Evolutionary conservation across 1,140 invertebrate species (phyloP), one percentile per base, ranked within the genome.

Genomic region (Brachionus manjavacas): DNA sequence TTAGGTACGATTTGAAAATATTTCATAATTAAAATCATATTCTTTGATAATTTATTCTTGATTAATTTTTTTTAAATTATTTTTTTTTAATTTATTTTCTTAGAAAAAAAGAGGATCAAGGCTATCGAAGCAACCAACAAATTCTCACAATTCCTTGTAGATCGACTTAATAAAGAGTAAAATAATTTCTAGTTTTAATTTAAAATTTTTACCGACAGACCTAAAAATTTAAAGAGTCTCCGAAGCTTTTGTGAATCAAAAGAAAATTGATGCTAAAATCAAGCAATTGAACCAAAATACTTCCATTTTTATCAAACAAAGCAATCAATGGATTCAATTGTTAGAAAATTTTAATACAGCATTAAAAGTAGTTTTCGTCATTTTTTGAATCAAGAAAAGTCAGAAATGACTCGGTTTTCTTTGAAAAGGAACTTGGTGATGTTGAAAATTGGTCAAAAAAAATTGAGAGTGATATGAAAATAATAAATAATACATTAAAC

Each of bases 401-500:
- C 9, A 41, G 16, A 14, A 31, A 66, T 11, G 0, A 25, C 6
- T 3, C 14, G 4, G 9, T 74, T 79, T 41, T 68, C 87, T 85
- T 85, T 72, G 80, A 4, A 6, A 74, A 91, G 92, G 96, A 99
- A 92, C 93, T 99, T 68, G 97, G 97, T 12, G 96, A 99, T 92
- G 96, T 97, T 8, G 96, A 99, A 89, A 98, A 97, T 90, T 99
- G 97, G 97, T 95, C 97, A 0, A 92, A 93, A 86, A 96, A 94
- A 85, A 99, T 99, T 86, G 97, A 99, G 90, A 93, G 93, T 70
- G 97, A 99, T 89, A 96, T 99, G 93, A 93, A 93, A 89, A 94
- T 94, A 0, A 94, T 99, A 4, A 68, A 60, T 81, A 43, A 39
- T 31, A 81, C 79, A 23, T 20, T 81, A 43, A 81, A 64, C 31